Base-by-base conservation (phyloP, 2,113 vertebrate species). In the Percina caprodes region DNA sequence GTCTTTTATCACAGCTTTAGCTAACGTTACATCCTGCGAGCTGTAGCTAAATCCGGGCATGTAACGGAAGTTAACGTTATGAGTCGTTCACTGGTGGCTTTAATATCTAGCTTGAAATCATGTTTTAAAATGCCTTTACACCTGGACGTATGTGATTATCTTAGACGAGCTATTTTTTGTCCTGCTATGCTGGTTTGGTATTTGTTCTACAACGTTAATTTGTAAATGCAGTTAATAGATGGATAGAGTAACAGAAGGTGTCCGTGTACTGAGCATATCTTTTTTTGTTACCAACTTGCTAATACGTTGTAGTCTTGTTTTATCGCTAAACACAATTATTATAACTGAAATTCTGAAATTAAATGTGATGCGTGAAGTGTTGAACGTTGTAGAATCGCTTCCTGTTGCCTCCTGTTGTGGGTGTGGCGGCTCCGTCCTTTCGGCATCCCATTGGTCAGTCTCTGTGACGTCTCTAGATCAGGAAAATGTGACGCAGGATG, bases 401-500 rank as follows among this genome's bases (percentile, higher is more conserved):
- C 91, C 87, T 91, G 88, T 82, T 89, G 75, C 88, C 76, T 90
- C 85, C 58, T 15, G 62, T 3, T 52, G 90, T 92, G 88, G 91
- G 92, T 87, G 92, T 86, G 89, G 87, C 65, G 2, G 48, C 35
- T 59, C 2, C 61, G 46, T 46, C 23, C 74, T 49, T 63, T 79
- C 45, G 61, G 51, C 16, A 30, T 83, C 78, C 58, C 52, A 93
- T 90, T 94, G 92, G 91, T 54, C 54, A 10, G 21, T 55, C 61
- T 70, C 66, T 83, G 82, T 83, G 82, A 88, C 75, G 63, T 85
- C 51, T 54, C 62, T 4, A 52, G 80, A 11, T 80, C 86, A 93
- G 95, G 92, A 92, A 91, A 93, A 93, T 88, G 91, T 95, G 95
- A 95, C 95, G 95, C 95, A 96, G 91, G 89, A 92, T 81, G 83